phyloP scores from a whole-genome alignment of 2,888 invertebrate genomes.

The Dysmachus trigonus region DNA sequence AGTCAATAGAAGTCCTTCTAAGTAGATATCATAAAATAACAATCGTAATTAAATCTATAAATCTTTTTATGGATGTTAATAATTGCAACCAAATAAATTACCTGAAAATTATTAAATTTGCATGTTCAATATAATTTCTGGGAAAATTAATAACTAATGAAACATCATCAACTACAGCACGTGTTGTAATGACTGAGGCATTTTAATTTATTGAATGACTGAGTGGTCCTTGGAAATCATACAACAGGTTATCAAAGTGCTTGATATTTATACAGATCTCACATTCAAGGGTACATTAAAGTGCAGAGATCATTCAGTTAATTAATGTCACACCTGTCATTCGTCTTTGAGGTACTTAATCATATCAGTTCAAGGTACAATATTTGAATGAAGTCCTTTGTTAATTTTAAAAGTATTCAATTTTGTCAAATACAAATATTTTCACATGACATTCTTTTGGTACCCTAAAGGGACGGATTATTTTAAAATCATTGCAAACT shows the following conservation, averaged over 20 bases:
- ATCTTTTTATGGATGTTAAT: neutral
- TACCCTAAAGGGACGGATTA: neutral
- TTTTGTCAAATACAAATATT: neutral
- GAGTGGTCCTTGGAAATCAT: neutral
- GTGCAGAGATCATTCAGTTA: neutral
- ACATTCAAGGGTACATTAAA: neutral
- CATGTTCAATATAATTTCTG: neutral
- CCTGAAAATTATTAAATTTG: neutral
- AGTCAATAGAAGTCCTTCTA: neutral
- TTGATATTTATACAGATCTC: neutral
- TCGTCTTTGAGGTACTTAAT: neutral
- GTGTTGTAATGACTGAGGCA: neutral
- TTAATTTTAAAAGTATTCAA: neutral
- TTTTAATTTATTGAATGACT: neutral
- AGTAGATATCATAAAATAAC: neutral
- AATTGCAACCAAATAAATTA: neutral
- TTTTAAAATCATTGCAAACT: neutral
- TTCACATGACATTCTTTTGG: neutral
- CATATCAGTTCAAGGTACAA: neutral
- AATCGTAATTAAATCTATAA: neutral
- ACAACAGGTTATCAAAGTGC: neutral
- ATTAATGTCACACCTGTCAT: neutral
- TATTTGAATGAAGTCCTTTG: neutral
- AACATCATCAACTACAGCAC: neutral
- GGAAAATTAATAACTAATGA: neutral